Conservation (phyloP, 2,888 invertebrate species). For the Neocrepidodera transversa region DNA sequence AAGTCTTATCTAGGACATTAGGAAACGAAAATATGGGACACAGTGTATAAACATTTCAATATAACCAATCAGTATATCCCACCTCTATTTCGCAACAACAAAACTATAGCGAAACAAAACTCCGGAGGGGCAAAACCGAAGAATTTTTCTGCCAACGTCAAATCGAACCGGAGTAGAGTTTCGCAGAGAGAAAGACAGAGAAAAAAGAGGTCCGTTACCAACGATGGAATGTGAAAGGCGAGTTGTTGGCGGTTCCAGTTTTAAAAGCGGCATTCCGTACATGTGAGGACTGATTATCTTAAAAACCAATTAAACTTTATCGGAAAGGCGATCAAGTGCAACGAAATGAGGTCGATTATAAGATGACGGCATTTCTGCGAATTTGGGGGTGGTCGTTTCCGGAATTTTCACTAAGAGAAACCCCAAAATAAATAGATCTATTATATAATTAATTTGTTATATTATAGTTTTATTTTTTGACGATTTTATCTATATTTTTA, state of each 20-base stretch:
- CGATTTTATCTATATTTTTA: not conserved
- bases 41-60: no score
- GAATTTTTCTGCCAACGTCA: constrained; percentile 22
- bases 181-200: no score
- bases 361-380: constrained; percentile 9
- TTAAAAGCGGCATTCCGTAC: constrained; percentile 42
- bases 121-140: not conserved
- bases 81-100: constrained; percentile 1
- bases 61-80: not conserved
- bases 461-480: not conserved
- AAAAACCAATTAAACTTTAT: constrained; percentile 39
- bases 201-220: constrained; percentile 43
- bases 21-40: no score
- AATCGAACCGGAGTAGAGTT: no score
- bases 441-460: no score
- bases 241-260: constrained; percentile 48
- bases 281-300: constrained; percentile 39
- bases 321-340: constrained; percentile 35
- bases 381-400: constrained; percentile 15
- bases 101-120: not conserved
- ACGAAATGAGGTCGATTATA: constrained; percentile 28
- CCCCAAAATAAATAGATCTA: no score
- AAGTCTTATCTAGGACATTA: no score
- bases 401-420: not conserved
- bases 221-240: constrained; percentile 47